These are phyloP conservation scores for Dryobates pubescens DNA, from an alignment of 2,797 vertebrate genomes.

Conservation along the genomic window DNA sequence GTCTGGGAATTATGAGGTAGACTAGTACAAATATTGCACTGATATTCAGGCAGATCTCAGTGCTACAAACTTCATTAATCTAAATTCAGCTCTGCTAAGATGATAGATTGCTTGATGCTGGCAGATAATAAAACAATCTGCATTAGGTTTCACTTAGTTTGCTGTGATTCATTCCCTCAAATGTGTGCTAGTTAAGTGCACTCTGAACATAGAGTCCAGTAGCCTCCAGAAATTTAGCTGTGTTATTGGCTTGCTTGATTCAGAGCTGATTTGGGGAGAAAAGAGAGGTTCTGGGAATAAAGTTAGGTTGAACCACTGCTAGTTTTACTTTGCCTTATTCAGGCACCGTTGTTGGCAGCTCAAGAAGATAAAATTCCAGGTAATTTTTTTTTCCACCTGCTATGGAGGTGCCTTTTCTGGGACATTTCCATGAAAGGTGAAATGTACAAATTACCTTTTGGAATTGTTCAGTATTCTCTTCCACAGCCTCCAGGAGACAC, in stretches of 20 bases:
- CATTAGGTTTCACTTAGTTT: not conserved
- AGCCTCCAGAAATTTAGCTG: not conserved
- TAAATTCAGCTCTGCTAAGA: not conserved
- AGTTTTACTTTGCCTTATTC: not conserved
- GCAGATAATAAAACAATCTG: not conserved
- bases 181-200: not conserved
- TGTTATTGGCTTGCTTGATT: not conserved
- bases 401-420: not conserved
- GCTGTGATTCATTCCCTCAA: not conserved
- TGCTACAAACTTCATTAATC: not conserved
- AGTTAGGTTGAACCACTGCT: not conserved
- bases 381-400: too few relatives aligned
- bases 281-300: not conserved
- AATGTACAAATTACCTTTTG: not conserved
- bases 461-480: not conserved
- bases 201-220: not conserved
- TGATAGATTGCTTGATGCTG: not conserved
- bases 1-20: not conserved
- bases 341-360: not conserved
- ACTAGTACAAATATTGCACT: not conserved
- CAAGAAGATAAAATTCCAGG: not conserved
- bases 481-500: not conserved
- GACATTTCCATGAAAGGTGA: accelerated
- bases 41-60: not conserved
- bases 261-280: not conserved